Base-by-base conservation (phyloP, 2,113 vertebrate genomes). In the Neogobius melanostomus region DNA sequence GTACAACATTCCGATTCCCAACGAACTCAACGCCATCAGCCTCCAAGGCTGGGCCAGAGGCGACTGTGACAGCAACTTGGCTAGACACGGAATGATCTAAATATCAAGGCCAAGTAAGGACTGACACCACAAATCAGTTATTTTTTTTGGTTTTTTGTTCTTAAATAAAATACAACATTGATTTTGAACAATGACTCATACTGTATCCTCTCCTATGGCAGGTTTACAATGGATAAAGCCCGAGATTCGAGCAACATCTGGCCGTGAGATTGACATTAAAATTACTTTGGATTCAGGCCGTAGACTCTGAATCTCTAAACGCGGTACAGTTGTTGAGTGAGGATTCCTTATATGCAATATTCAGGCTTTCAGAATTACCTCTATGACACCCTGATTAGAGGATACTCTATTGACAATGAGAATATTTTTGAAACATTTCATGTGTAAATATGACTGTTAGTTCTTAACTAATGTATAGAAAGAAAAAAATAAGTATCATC, bases 211-310 rank as follows among this genome's bases (percentile, higher is more conserved):
- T 17, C 61, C 21, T 21, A 21, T 42, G n/a, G 56, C 15, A 75
- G 72, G 49, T n/a, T n/a, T 75, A 57, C 46, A 69, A 9, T 12
- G 72, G 72, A 4, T n/a, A 15, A 57, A 5, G 10, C n/a, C 54
- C 45, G 14, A 0, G 7, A 49, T 0, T 17, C n/a, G n/a, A 84
- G 76, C 64, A 89, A 90, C 72, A 90, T n/a, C n/a, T 90, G 89
- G 75, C 84, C 52, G 84, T 89, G n/a, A n/a, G 16, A 65, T 86
- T 48, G 81, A 86, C 69, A 66, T 89, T 28, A 86, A 83, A 71
- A 45, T 90, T 90, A n/a, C 11, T 90, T 87, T 66, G 88, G 88
- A 36, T 89, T 89, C 50, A 36, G 57, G n/a, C n/a, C 50, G 70
- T 63, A 6, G 78, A 87, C 15, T 59, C 78, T 62, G 36, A 36